A percentile compares a stretch with the other conserved stretches of the same genome.
phyloP scores from a whole-genome alignment of 2,797 vertebrate genomes.

The Myiotriccus ornatus region DNA sequence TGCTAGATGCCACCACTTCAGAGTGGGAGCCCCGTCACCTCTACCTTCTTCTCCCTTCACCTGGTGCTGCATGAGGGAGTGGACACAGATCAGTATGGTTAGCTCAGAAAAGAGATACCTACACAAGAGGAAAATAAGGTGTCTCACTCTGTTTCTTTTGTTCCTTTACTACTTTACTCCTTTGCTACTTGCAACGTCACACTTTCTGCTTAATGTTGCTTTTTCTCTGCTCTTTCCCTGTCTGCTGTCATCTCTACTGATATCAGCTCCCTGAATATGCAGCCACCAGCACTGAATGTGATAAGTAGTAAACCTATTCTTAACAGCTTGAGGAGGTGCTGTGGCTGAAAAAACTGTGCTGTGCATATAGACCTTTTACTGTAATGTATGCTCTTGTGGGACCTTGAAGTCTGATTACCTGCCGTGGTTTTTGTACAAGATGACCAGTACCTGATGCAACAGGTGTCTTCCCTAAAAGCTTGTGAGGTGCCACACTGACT shows the following conservation, averaged over 20 bases:
- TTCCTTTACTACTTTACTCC: not conserved
- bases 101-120: not conserved
- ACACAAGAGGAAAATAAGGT: not conserved
- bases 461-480: not conserved
- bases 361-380: not conserved
- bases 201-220: not conserved
- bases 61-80: not conserved
- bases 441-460: not conserved
- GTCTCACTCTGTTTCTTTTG: not conserved
- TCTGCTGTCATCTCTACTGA: not conserved
- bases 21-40: not conserved
- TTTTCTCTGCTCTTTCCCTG: not conserved
- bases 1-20: not conserved
- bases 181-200: not conserved
- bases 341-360: not conserved
- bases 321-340: not conserved
- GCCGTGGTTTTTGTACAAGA: not conserved
- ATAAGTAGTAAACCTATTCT: not conserved
- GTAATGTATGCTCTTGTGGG: not conserved
- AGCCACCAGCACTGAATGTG: not conserved
- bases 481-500: not conserved
- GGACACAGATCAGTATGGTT: not conserved
- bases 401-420: not conserved
- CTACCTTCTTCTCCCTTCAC: not conserved
- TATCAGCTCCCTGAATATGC: not conserved